phyloP scores from a whole-genome alignment of 2,797 vertebrate genomes.

The Sebastes miniatus region DNA sequence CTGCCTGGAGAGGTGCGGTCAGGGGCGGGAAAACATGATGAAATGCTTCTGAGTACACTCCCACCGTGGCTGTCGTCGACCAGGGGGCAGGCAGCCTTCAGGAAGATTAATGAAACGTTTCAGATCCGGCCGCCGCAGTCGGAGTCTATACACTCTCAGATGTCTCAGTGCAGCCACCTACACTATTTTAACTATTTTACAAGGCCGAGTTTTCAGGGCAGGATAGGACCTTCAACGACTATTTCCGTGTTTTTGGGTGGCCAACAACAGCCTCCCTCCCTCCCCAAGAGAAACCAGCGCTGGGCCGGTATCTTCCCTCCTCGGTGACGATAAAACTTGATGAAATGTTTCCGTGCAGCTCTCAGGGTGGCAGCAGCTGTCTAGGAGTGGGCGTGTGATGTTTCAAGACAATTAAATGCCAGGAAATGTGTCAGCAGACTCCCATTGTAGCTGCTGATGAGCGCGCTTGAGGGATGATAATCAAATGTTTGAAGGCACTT shows the following conservation, averaged over 20 bases:
- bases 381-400: background rate
- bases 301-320: background rate
- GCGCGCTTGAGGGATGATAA: slow-evolving; percentile 26
- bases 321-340: background rate
- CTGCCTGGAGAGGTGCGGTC: background rate
- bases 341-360: background rate
- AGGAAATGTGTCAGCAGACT: slow-evolving; percentile 25
- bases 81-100: background rate
- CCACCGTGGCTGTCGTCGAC: background rate
- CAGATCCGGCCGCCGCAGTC: background rate
- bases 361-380: background rate
- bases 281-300: background rate
- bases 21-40: background rate
- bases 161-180: background rate
- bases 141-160: background rate
- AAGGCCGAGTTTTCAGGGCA: background rate
- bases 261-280: too few species aligned
- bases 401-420: slow-evolving; percentile 30
- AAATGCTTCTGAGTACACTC: background rate
- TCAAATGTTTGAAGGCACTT: slow-evolving; percentile 43
- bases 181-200: background rate
- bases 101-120: slow-evolving; percentile 26
- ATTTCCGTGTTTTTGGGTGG: background rate
- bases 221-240: background rate
- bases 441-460: slow-evolving; percentile 21